Percentiles rank a stretch among this genome's conserved stretches.
These are phyloP conservation scores for Bungarus multicinctus DNA, from an alignment of 2,113 vertebrate species.

Conservation along the genomic window DNA sequence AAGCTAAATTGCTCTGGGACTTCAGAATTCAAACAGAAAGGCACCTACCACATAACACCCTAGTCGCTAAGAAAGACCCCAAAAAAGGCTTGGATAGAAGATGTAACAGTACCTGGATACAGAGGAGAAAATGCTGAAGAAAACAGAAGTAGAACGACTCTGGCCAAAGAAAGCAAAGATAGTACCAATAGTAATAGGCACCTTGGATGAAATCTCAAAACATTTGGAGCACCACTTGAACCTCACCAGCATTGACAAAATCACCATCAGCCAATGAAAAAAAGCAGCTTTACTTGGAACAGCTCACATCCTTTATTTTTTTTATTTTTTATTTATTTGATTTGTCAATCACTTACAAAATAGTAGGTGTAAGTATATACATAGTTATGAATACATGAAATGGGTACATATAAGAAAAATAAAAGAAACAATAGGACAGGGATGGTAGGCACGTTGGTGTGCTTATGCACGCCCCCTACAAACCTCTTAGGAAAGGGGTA, in stretches of 20 bases:
- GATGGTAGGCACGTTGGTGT: too few relatives aligned
- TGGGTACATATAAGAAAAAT: too few relatives aligned
- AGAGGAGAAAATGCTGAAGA: neutral
- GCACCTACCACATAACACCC: neutral
- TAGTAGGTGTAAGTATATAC: too few relatives aligned
- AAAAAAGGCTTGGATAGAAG: neutral
- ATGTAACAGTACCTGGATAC: neutral
- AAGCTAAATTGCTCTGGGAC: neutral
- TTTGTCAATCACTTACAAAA: too few relatives aligned
- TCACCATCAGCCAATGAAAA: neutral
- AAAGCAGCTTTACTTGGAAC: neutral
- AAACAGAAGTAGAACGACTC: neutral
- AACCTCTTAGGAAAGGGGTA: too few relatives aligned
- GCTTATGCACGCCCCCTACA: too few relatives aligned
- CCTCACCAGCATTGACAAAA: neutral
- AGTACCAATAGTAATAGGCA: neutral
- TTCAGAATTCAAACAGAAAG: neutral
- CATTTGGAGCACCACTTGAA: neutral
- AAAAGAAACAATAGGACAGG: too few relatives aligned
- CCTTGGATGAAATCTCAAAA: neutral
- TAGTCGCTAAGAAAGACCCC: neutral
- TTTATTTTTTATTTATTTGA: too few relatives aligned
- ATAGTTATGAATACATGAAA: too few relatives aligned
- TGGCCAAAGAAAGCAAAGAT: neutral
- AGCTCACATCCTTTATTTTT: too few relatives aligned